Base-by-base conservation (phyloP, 2,888 invertebrate species). In the Torymus tubicola region DNA sequence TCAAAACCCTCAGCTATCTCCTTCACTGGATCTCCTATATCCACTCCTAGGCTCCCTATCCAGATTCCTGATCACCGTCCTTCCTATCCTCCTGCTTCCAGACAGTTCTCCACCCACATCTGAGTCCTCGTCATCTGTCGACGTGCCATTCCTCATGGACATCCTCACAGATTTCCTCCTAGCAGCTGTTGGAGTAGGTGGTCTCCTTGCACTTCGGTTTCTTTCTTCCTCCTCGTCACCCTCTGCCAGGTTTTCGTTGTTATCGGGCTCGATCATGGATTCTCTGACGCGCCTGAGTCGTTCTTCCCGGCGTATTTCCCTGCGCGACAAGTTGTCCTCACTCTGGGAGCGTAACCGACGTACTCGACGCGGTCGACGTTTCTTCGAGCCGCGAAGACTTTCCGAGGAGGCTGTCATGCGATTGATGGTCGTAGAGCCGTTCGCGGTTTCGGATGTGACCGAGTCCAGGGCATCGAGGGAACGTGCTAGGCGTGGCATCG, bases 401-500 rank as follows among this genome's bases (percentile, higher is more conserved):
- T 90, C 90, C 14, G 86, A 85, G 0, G 90, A 90, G 50, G 85
- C 89, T n/a, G 88, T 83, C 42, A 87, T 84, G 18, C 85, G 86
- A 14, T 82, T 80, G 21, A 84, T 90, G 64, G 80, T 90, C 87
- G 78, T 89, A 8, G 42, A 42, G 11, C 57, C 12, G 55, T 82
- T 80, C 14, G 42, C 42, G 8, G 77, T 79, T 0, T 78, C 87
- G 14, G 82, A 8, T 42, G 42, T 81, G 57, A 88, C 86, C 12
- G 85, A 85, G 75, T 90, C 86, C 14, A 91, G 78, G 50, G 85
- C 87, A 78, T 90, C 89, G 78, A 90, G 82, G 2, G 90, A 90
- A 12, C 86, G 89, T 1, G 88, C 94, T 58, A 95, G 86, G 87
- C 94, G 93, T 1, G 95, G 95, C 94, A 96, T 94, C 21, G 94